Conservation (phyloP, 2,888 invertebrate genomes). For the Microplitis deprimator region DNA sequence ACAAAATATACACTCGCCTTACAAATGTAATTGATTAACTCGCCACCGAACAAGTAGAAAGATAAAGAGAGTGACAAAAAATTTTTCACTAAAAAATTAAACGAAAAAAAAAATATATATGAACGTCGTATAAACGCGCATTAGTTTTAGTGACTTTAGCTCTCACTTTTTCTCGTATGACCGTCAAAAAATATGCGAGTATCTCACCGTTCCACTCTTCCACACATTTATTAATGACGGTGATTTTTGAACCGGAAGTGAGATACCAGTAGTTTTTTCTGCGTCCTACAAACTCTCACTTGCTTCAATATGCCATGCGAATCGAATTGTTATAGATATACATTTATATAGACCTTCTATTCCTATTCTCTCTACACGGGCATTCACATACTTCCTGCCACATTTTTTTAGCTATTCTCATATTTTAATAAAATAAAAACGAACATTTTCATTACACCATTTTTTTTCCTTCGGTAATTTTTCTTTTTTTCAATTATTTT, state of each 20-base stretch:
- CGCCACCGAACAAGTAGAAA: neutral
- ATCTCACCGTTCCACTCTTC: conserved; percentile 37
- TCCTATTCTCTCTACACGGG: neutral
- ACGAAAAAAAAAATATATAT: neutral
- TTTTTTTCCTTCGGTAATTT: neutral
- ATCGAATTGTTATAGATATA: conserved; percentile 5
- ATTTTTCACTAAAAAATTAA: neutral
- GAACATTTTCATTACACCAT: neutral
- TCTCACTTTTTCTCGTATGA: conserved; percentile 13
- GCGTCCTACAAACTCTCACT: conserved; percentile 1
- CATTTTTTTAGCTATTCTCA: neutral
- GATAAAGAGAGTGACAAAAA: conserved; percentile 32
- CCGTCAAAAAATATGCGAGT: conserved; percentile 23
- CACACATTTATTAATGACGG: conserved; percentile 43
- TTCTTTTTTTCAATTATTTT: neutral
- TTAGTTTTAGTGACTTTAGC: conserved; percentile 25
- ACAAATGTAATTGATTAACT: conserved; percentile 35
- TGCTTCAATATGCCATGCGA: neutral
- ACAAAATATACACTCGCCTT: conserved; percentile 5
- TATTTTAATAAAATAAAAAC: neutral
- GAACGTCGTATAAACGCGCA: neutral
- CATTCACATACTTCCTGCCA: neutral
- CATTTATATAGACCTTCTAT: neutral
- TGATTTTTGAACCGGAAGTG: conserved; percentile 42
- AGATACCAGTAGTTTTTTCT: conserved; percentile 34